These are phyloP conservation scores for Brachymystax lenok DNA, from an alignment of 2,797 vertebrate species.

Conservation along the genomic window DNA sequence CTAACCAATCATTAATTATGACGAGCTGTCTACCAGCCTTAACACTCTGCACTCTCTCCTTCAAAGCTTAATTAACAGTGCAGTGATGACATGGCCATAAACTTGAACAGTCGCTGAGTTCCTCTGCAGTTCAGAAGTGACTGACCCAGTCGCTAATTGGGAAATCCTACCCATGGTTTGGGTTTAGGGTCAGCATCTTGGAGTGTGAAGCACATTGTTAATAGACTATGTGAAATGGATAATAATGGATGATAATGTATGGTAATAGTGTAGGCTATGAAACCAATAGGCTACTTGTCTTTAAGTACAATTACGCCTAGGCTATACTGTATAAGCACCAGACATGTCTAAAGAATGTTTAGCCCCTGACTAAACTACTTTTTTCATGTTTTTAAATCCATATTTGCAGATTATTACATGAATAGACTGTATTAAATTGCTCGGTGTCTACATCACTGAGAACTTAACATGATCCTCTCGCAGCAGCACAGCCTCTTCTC, in stretches of 20 bases:
- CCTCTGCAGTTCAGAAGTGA: not conserved
- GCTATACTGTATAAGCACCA: not conserved
- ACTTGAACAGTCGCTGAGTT: not conserved
- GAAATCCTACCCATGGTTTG: constrained; percentile 4
- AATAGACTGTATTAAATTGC: not conserved
- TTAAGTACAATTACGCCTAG: not conserved
- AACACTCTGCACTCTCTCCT: not conserved
- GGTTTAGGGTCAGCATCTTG: constrained; percentile 7
- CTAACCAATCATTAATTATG: not conserved
- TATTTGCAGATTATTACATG: too few relatives aligned
- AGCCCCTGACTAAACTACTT: not conserved
- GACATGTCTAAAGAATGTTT: not conserved
- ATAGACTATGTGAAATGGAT: not conserved
- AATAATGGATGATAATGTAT: too few relatives aligned
- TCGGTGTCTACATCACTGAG: not conserved
- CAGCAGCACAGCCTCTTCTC: not conserved
- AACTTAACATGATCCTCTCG: not conserved
- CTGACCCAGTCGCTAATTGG: not conserved
- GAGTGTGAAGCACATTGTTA: constrained; percentile 3
- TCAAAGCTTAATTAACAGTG: not conserved
- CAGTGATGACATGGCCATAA: not conserved
- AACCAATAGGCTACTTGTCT: not conserved
- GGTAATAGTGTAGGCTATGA: too few relatives aligned
- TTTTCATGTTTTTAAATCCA: too few relatives aligned
- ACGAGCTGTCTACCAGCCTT: not conserved